Base-by-base conservation (phyloP, 1,140 invertebrate species). In the Bombus pascuorum region DNA sequence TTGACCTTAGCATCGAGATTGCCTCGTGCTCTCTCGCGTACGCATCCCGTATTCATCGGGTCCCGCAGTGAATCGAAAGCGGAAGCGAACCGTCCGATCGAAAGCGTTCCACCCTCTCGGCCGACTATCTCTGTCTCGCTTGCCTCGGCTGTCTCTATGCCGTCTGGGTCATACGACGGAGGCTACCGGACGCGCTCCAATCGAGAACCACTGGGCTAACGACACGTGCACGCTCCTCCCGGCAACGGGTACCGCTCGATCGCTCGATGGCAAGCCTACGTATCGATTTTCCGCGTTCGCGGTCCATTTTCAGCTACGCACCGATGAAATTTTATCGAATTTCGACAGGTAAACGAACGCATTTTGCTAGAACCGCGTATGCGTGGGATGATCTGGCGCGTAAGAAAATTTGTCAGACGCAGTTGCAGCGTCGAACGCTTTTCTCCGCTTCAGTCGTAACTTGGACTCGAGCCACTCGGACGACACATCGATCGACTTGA, bases 1-100 rank as follows among this genome's bases (percentile, higher is more conserved):
- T 94, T 94, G 92, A 94, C 93, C 92, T 93, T 93, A 89, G 65
- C 78, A 62, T 86, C 62, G 77, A 88, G 82, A 81, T 88, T 88
- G 84, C 81, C 87, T 79, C 81, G 88, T 86, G 88, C 81, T 90
- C 87, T 85, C 83, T 85, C 83, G 70, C 59, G 70, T 72, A 85
- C 68, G 74, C 74, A 85, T 81, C 78, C 47, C 71, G 59, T 85
- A 85, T 81, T 85, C 84, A 75, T 85, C 84, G 71, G 32, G 34
- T 42, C 70, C 75, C 42, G 59, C 71, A 71, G 68, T 81, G 79
- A 85, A 85, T 85, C 84, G 84, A 81, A 85, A 85, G 59, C 84
- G 84, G 83, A 85, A 85, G 71, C 75, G 65, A 25, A 71, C 66
- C 47, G 68, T 73, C 70, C 71, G 80, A 70, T 82, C 71, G 71